These are phyloP conservation scores for Lithosia quadra DNA, from an alignment of 2,888 invertebrate species.

Conservation along the genomic window DNA sequence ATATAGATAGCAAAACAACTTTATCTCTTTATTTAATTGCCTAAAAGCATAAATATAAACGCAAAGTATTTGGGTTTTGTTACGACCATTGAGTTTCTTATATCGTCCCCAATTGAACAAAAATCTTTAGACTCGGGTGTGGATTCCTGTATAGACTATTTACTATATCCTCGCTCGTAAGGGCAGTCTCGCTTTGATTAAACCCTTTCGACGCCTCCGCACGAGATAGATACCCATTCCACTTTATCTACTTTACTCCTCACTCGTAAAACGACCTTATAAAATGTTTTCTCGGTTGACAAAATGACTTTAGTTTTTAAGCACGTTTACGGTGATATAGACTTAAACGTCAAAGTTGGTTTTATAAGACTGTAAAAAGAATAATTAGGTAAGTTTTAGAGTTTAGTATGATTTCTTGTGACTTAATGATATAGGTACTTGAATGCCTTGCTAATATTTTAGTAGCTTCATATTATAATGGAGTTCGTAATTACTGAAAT, in stretches of 20 bases:
- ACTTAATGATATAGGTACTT: neutral
- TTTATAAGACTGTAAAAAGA: constrained; percentile 31
- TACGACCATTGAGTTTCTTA: constrained; percentile 15
- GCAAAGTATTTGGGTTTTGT: neutral
- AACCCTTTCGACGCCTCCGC: constrained; percentile 71
- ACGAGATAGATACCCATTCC: constrained; percentile 64
- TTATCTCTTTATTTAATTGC: neutral
- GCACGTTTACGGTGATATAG: constrained; percentile 37
- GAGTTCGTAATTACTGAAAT: neutral
- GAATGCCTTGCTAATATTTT: neutral
- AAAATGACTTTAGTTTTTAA: constrained; percentile 44
- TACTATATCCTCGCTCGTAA: constrained; percentile 70
- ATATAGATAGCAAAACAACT: no score
- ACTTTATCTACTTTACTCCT: constrained; percentile 70
- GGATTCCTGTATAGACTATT: constrained; percentile 58
- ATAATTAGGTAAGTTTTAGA: constrained; percentile 41
- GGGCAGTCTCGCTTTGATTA: constrained; percentile 76
- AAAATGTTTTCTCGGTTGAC: constrained; percentile 64
- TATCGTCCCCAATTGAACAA: constrained; percentile 27
- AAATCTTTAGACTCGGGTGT: constrained; percentile 42
- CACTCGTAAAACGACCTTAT: constrained; percentile 66
- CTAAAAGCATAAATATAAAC: neutral
- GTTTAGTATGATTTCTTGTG: constrained; percentile 9
- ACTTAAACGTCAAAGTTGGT: constrained; percentile 40
- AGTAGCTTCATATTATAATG: neutral